Evolutionary conservation across 2,888 invertebrate species (phyloP).

Genomic region (Limnephilus rhombicus): DNA sequence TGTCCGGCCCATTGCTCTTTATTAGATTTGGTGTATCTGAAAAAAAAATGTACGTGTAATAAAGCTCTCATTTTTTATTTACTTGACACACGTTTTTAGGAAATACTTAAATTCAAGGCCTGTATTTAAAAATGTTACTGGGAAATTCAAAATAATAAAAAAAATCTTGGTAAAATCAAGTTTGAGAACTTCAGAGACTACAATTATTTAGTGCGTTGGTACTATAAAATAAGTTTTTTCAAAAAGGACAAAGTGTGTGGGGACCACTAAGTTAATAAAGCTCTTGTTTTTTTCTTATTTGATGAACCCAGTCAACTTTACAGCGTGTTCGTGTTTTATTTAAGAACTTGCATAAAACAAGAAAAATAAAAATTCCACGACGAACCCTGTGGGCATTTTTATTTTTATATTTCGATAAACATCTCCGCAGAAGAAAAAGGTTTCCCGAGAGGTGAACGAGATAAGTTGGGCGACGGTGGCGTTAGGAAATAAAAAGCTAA

Average conservation of each 20-base stretch:
- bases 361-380: background rate
- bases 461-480: background rate
- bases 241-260: background rate
- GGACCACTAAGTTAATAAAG: background rate
- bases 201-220: background rate
- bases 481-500: background rate
- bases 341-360: background rate
- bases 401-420: background rate
- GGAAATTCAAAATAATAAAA: background rate
- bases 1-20: too few species aligned
- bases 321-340: background rate
- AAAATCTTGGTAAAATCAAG: too few species aligned
- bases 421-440: background rate
- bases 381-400: background rate
- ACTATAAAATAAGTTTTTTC: background rate
- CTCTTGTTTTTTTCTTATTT: background rate
- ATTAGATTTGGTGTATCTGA: too few species aligned
- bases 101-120: too few species aligned
- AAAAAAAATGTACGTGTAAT: too few species aligned
- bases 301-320: constrained; percentile 1
- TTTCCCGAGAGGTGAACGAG: background rate
- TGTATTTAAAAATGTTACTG: background rate
- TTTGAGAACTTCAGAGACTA: background rate
- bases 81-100: too few species aligned
- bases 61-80: too few species aligned